Evolutionary conservation across 1,140 invertebrate genomes (phyloP).

Genomic region (Brachionus asplanchnoidis): DNA sequence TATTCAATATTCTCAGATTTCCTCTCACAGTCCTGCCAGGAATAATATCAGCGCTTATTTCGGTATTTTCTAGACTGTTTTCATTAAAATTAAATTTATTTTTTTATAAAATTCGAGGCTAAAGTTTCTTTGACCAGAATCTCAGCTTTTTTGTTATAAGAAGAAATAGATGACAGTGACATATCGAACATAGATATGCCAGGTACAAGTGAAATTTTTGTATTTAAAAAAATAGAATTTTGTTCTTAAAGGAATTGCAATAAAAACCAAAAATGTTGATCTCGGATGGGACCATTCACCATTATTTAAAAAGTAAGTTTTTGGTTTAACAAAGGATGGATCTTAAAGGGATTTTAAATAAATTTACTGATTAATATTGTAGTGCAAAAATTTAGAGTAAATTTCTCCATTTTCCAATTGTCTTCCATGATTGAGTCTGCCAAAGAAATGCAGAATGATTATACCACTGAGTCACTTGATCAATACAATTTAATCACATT

Average conservation of each 20-base stretch:
- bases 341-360: no score
- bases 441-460: no score
- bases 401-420: no score
- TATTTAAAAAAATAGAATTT: not conserved
- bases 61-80: constrained; percentile 55
- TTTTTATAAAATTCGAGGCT: constrained; percentile 46
- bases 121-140: constrained; percentile 52
- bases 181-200: constrained; percentile 43
- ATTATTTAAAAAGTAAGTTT: not conserved
- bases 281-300: constrained; percentile 22
- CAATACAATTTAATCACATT: not conserved
- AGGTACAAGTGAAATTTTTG: not conserved
- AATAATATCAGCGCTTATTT: constrained; percentile 59
- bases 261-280: not conserved
- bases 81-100: not conserved
- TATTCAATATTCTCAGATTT: constrained; percentile 95
- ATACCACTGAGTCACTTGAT: constrained; percentile 24
- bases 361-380: no score
- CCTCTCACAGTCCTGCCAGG: constrained; percentile 65
- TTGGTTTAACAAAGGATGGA: no score
- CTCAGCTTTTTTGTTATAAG: constrained; percentile 49
- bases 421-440: no score
- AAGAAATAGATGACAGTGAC: constrained; percentile 50
- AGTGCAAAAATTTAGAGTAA: no score
- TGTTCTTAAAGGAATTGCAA: not conserved